These are phyloP conservation scores for Hippocampus mohnikei DNA, from an alignment of 2,113 vertebrate genomes.

Conservation along the genomic window DNA sequence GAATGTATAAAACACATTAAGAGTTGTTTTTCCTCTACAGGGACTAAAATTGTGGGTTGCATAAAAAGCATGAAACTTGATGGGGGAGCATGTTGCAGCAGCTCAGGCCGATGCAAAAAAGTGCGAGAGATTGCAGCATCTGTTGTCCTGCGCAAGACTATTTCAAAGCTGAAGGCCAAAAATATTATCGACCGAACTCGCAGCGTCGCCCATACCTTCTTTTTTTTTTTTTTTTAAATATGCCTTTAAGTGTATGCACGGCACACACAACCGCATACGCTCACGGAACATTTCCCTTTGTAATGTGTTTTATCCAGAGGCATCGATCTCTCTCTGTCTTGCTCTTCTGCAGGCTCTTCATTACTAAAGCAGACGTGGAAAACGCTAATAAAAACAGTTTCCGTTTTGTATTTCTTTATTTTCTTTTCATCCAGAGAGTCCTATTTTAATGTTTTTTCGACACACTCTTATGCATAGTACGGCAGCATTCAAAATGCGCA, in stretches of 20 bases:
- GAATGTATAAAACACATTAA: no score
- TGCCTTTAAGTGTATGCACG: conserved; percentile 10
- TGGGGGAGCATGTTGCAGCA: conserved; percentile 26
- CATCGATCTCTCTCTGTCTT: neutral
- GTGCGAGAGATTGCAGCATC: conserved; percentile 59
- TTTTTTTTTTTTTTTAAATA: neutral
- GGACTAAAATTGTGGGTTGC: neutral
- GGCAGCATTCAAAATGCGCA: conserved; percentile 13
- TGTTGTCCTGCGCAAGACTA: conserved; percentile 52
- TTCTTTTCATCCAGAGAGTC: neutral
- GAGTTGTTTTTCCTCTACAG: neutral
- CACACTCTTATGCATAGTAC: conserved; percentile 12
- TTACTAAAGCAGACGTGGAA: conserved; percentile 13
- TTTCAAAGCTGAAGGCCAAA: conserved; percentile 48
- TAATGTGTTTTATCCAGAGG: conserved; percentile 16
- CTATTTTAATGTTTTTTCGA: conserved; percentile 8
- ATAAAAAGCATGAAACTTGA: conserved; percentile 36
- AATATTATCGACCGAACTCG: conserved; percentile 26
- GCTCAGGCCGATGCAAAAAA: conserved; percentile 39
- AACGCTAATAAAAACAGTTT: conserved; percentile 1
- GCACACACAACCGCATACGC: neutral
- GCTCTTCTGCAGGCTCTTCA: neutral
- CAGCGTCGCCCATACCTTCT: neutral
- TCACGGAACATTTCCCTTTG: neutral
- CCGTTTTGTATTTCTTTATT: neutral